Base-by-base conservation (phyloP, 2,888 invertebrate genomes). In the Mechanitis messenoides region DNA sequence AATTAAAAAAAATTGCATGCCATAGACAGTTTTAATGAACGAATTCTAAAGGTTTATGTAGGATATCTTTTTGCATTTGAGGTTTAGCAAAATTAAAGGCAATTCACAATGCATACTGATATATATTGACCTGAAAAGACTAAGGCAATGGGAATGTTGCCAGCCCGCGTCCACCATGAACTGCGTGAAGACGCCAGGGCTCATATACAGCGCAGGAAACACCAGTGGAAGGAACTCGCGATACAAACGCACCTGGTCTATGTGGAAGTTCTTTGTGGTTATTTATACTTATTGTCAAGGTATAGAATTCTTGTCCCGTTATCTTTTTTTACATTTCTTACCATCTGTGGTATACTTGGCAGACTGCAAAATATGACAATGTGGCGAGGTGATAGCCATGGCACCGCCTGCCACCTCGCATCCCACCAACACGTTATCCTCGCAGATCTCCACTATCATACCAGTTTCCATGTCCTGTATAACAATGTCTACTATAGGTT, bases 141-240 rank as follows among this genome's bases (percentile, higher is more conserved):
- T 81, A 1, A 74, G 65, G 56, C 85, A 80, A 62, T 89, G 85
- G 0, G 81, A 67, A 59, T 83, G 85, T 56, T 84, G 77, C 91
- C 92, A 92, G 46, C 93, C 93, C 45, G 93, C 79, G 11, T 90
- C 87, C 12, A 83, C 70, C 82, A 93, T 89, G 67, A 92, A 92
- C 67, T 86, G 87, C 0, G 85, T 76, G 75, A 94, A 94, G 2
- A 85, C 76, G 46, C 81, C 75, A 5, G 82, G 76, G 64, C 91
- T 91, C 92, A 94, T 92, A 69, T 90, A 91, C 53, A 88, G 74
- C 46, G 91, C 90, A 0, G 93, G 93, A 71, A 84, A 91, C 47
- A 90, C 88, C 74, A 87, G 77, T 57, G 89, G 71, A 57, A 92
- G 73, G 73, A 92, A 93, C 72, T 92, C 92, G 50, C 85, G 83